These are phyloP conservation scores for Taphrorychus bicolor DNA, from an alignment of 2,888 invertebrate species.

Conservation along the genomic window DNA sequence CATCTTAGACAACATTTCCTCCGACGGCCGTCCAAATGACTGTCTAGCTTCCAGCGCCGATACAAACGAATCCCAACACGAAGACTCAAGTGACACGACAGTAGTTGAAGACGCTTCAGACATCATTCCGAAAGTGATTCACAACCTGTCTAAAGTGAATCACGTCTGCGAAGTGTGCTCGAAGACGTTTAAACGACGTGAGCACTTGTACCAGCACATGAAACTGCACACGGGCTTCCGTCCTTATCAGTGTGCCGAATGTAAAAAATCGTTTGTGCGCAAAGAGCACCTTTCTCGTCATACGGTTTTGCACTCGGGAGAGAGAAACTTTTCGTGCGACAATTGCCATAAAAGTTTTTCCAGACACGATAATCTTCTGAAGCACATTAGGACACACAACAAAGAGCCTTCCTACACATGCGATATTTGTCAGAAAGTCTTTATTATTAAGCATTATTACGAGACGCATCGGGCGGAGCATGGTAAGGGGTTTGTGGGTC, in stretches of 20 bases:
- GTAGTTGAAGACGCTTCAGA: too few species aligned
- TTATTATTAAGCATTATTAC: conserved; percentile 72
- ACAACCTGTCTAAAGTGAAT: conserved; percentile 8
- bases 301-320: conserved; percentile 71
- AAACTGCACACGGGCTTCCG: conserved; percentile 72
- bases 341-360: conserved; percentile 64
- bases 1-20: too few species aligned
- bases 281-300: conserved; percentile 74
- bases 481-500: conserved; percentile 37
- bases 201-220: conserved; percentile 72
- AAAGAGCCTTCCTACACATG: conserved; percentile 67
- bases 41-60: too few species aligned
- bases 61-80: too few species aligned
- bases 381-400: conserved; percentile 67
- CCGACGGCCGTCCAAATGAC: too few species aligned
- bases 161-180: conserved; percentile 66
- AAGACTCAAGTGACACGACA: too few species aligned
- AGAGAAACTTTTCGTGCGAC: conserved; percentile 71
- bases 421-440: conserved; percentile 71
- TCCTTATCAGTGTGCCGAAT: conserved; percentile 71
- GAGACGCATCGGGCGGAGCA: conserved; percentile 68
- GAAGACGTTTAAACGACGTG: conserved; percentile 72
- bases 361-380: conserved; percentile 66
- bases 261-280: conserved; percentile 71
- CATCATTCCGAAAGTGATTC: not conserved